These are phyloP conservation scores for Periparus ater DNA, from an alignment of 2,797 vertebrate species.

Conservation along the genomic window DNA sequence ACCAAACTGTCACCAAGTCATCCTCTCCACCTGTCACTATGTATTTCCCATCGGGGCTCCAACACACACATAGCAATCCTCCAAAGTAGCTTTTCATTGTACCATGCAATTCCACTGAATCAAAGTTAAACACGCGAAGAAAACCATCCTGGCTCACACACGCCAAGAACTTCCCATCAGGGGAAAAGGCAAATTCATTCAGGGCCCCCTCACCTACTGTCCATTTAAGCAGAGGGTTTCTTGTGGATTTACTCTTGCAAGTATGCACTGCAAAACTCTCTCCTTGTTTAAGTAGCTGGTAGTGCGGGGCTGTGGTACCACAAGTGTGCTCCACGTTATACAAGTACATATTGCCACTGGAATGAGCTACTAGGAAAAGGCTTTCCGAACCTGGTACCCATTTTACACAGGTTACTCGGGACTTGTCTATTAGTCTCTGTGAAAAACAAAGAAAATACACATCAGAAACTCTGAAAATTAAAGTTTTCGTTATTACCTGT, in stretches of 20 bases:
- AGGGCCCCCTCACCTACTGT: conserved; percentile 95
- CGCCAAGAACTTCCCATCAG: conserved; percentile 94
- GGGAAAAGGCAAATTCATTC: conserved; percentile 96
- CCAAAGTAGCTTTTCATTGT: conserved; percentile 99
- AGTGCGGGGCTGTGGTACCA: conserved; percentile 93
- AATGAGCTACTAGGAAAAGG: conserved; percentile 95
- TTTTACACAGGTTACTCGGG: conserved; percentile 95
- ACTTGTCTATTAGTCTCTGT: conserved; percentile 99
- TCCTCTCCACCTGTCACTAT: conserved; percentile 96
- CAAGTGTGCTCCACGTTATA: conserved; percentile 98
- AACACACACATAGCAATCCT: conserved; percentile 93
- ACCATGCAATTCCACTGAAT: conserved; percentile 94
- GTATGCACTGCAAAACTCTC: conserved; percentile 96
- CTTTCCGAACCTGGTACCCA: conserved; percentile 98
- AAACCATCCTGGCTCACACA: conserved; percentile 97
- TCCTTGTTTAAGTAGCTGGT: conserved; percentile 97
- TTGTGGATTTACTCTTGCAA: conserved; percentile 97
- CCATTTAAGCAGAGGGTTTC: conserved; percentile 97
- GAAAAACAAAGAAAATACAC: conserved; percentile 75
- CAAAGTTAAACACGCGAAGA: conserved; percentile 94
- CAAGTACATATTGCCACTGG: conserved; percentile 96
- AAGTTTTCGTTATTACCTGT: neutral
- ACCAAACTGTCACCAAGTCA: conserved; percentile 97
- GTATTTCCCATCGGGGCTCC: conserved; percentile 97
- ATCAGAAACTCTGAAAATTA: conserved; percentile 50